phyloP scores from a whole-genome alignment of 2,113 vertebrate genomes.

The Nicator chloris region DNA sequence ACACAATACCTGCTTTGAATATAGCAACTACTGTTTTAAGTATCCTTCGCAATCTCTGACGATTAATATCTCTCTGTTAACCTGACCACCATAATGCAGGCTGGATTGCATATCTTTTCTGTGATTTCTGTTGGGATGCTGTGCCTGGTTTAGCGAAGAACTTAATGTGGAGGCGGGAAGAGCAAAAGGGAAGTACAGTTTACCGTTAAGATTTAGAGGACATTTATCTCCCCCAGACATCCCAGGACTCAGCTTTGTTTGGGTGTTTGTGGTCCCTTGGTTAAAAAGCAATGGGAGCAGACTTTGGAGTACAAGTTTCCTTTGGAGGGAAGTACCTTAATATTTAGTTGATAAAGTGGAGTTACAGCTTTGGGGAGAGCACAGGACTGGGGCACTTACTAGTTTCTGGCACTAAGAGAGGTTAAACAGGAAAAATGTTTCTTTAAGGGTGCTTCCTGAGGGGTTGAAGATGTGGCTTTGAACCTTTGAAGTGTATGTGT shows the following conservation, averaged over 20 bases:
- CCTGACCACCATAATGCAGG: background rate
- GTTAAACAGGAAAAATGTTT: background rate
- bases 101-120: background rate
- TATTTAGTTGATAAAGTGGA: background rate
- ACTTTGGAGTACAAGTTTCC: background rate
- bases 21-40: background rate
- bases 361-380: accelerated
- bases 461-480: background rate
- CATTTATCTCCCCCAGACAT: background rate
- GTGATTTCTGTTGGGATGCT: background rate
- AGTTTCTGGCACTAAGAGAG: background rate
- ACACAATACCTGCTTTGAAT: background rate
- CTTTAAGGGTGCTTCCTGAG: background rate
- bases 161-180: background rate
- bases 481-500: background rate
- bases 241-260: background rate
- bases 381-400: background rate
- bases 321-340: background rate
- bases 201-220: background rate
- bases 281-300: background rate
- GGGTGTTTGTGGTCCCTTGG: background rate
- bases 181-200: background rate
- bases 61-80: background rate
- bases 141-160: background rate
- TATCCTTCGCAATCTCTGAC: background rate